These are phyloP conservation scores for Amorpha juglandis DNA, from an alignment of 2,888 invertebrate genomes.

Conservation along the genomic window DNA sequence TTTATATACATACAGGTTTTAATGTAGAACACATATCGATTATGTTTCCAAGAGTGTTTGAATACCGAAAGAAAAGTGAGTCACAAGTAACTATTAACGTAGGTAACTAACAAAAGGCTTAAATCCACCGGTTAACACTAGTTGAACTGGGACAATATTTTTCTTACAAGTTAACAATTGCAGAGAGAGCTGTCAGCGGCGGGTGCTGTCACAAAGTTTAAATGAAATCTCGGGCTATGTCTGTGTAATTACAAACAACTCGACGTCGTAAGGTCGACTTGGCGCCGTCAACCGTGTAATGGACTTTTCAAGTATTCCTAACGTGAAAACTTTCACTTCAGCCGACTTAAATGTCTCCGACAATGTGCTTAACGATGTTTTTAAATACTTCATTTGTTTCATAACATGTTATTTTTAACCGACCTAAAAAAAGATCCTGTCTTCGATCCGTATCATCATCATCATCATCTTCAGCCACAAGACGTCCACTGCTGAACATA, in stretches of 20 bases:
- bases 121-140: neutral
- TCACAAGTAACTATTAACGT: neutral
- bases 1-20: too few relatives aligned
- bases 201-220: slow-evolving; percentile 74
- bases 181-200: slow-evolving; percentile 63
- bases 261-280: slow-evolving; percentile 66
- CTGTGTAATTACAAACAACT: slow-evolving; percentile 80
- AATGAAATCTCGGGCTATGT: slow-evolving; percentile 77
- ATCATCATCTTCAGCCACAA: too few relatives aligned
- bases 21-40: too few relatives aligned
- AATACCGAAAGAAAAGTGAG: neutral
- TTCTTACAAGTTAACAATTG: slow-evolving; percentile 62
- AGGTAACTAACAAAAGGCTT: neutral
- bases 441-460: too few relatives aligned
- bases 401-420: slow-evolving; percentile 49
- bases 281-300: slow-evolving; percentile 78
- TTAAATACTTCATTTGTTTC: slow-evolving; percentile 72
- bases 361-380: slow-evolving; percentile 81
- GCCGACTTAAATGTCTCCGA: slow-evolving; percentile 72
- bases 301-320: slow-evolving; percentile 82
- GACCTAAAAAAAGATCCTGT: too few relatives aligned
- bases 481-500: too few relatives aligned
- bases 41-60: too few relatives aligned
- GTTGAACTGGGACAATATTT: slow-evolving; percentile 50
- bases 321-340: slow-evolving; percentile 79